These are phyloP conservation scores for Tyrophagus putrescentiae DNA, from an alignment of 1,140 invertebrate genomes.

Conservation along the genomic window DNA sequence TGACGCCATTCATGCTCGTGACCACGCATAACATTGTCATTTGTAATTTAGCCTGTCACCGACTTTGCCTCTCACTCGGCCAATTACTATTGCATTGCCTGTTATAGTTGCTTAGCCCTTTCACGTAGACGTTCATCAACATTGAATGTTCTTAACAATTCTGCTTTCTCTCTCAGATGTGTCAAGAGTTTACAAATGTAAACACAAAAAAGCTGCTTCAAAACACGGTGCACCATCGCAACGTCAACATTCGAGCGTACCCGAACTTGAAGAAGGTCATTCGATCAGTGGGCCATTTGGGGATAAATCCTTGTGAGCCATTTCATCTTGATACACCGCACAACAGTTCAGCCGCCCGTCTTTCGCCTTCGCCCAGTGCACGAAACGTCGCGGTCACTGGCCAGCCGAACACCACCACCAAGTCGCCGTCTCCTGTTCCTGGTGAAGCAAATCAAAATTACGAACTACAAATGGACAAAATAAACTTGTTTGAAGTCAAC, in stretches of 20 bases:
- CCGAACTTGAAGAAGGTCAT: background rate
- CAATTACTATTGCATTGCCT: too few species aligned
- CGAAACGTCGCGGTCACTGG: background rate
- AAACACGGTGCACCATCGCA: background rate
- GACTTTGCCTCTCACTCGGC: too few species aligned
- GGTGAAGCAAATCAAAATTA: background rate
- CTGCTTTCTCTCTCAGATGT: background rate
- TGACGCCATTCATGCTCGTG: too few species aligned
- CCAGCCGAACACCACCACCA: background rate
- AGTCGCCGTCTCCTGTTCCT: background rate
- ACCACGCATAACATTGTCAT: too few species aligned
- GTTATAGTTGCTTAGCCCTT: too few species aligned
- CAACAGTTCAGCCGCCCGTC: background rate
- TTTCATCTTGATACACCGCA: background rate
- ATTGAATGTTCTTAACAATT: background rate
- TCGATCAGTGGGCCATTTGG: background rate
- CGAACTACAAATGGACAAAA: conserved; percentile 1
- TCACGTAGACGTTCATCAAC: too few species aligned
- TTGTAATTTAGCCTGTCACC: too few species aligned
- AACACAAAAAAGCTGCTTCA: conserved; percentile 6
- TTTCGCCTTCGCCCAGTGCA: conserved; percentile 5
- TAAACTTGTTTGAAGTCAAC: background rate
- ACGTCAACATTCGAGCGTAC: background rate
- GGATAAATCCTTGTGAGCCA: background rate
- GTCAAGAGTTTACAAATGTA: conserved; percentile 8